Percentiles rank a stretch among this genome's conserved stretches.
phyloP scores from a whole-genome alignment of 1,140 invertebrate species.

The Stegodyphus mimosarum region DNA sequence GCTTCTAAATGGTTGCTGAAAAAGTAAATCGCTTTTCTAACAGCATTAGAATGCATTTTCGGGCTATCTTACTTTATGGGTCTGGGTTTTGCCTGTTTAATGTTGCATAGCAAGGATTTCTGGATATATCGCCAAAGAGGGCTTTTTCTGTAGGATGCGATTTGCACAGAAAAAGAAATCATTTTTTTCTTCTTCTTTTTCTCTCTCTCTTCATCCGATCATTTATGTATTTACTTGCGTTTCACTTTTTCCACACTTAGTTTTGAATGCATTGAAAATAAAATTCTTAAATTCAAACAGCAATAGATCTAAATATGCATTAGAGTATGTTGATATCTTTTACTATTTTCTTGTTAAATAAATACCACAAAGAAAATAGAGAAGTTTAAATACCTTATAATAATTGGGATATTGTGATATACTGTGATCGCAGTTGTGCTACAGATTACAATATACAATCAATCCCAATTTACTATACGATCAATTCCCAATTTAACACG shows the following conservation, averaged over 20 bases:
- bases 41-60: slow-evolving; percentile 56
- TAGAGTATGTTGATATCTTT: too few species aligned
- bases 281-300: not conserved
- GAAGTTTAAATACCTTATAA: too few species aligned
- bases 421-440: too few species aligned
- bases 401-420: too few species aligned
- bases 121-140: not conserved
- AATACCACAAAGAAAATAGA: too few species aligned
- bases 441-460: too few species aligned
- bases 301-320: too few species aligned
- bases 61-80: slow-evolving; percentile 40
- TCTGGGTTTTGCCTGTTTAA: slow-evolving; percentile 49
- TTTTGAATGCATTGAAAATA: not conserved
- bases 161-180: not conserved
- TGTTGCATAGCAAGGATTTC: slow-evolving; percentile 46
- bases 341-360: too few species aligned
- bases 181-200: not conserved
- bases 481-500: too few species aligned
- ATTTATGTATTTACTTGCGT: slow-evolving; percentile 19
- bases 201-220: not conserved
- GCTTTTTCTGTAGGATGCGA: not conserved
- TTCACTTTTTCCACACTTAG: not conserved
- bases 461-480: too few species aligned
- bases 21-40: slow-evolving; percentile 60
- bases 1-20: slow-evolving; percentile 52